These are phyloP conservation scores for Vombatus ursinus DNA, from an alignment of 2,113 vertebrate species.

Conservation along the genomic window DNA sequence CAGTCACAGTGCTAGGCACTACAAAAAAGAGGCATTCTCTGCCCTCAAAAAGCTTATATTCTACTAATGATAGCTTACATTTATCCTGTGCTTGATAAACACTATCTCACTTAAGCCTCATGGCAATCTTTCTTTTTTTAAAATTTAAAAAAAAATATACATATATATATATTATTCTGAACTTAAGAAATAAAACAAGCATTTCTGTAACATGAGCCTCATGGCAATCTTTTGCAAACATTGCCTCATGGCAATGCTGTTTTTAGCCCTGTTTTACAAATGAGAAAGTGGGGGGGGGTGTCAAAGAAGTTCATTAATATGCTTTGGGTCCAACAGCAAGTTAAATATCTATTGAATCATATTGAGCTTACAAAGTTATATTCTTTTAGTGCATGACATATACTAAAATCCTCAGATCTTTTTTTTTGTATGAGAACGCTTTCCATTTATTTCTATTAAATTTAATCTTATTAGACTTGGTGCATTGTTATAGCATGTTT, in stretches of 20 bases:
- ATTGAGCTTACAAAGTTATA: neutral
- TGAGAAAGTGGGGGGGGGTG: neutral
- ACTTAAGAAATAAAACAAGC: neutral
- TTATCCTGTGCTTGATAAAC: neutral
- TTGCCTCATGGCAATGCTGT: neutral
- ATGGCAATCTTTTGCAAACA: neutral
- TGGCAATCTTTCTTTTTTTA: neutral
- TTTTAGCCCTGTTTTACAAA: neutral
- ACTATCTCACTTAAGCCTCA: neutral
- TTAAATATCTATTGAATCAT: neutral
- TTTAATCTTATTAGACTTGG: neutral
- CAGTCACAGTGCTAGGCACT: neutral
- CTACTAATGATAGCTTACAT: neutral
- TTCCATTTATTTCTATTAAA: neutral
- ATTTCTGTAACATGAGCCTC: neutral
- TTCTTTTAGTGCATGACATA: neutral
- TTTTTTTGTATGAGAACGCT: neutral
- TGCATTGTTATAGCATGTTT: neutral
- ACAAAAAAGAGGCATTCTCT: neutral
- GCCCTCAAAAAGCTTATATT: neutral
- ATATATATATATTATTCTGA: neutral
- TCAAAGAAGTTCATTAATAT: neutral
- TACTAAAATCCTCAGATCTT: neutral
- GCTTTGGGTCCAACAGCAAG: neutral
- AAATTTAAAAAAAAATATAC: neutral